These are phyloP conservation scores for Acrobeloides nanus DNA, from an alignment of 2,888 invertebrate species.

Conservation along the genomic window DNA sequence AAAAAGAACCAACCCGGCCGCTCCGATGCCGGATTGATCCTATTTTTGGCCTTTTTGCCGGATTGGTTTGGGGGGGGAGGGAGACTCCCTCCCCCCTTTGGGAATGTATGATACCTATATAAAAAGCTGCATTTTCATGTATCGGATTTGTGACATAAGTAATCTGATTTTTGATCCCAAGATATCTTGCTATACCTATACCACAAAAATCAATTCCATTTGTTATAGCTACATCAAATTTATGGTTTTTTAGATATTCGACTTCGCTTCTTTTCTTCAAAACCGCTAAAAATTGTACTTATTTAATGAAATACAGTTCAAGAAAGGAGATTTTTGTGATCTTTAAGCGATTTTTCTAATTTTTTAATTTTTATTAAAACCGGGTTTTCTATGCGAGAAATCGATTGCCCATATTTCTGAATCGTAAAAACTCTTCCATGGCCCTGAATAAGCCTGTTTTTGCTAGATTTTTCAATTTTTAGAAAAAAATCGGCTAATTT, in stretches of 20 bases:
- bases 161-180: constrained; percentile 37
- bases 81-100: too few species aligned
- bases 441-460: too few species aligned
- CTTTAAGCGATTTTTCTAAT: too few species aligned
- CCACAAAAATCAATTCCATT: constrained; percentile 45
- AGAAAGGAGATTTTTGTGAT: too few species aligned
- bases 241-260: constrained; percentile 27
- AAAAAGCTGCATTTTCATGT: constrained; percentile 38
- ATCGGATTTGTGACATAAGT: constrained; percentile 46
- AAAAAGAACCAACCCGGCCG: too few species aligned
- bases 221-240: constrained; percentile 43
- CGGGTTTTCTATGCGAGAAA: constrained; percentile 6
- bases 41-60: not conserved
- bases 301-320: too few species aligned
- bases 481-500: too few species aligned
- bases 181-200: constrained; percentile 34
- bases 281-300: constrained; percentile 32
- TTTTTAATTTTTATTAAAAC: too few species aligned
- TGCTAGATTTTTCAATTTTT: too few species aligned
- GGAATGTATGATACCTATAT: constrained; percentile 18
- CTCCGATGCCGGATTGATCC: too few species aligned
- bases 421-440: too few species aligned
- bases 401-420: not conserved
- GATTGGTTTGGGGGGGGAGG: too few species aligned
- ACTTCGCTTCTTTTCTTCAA: constrained; percentile 30